Base-by-base conservation (phyloP, 2,888 invertebrate genomes). In the Mellilla xanthometata region DNA sequence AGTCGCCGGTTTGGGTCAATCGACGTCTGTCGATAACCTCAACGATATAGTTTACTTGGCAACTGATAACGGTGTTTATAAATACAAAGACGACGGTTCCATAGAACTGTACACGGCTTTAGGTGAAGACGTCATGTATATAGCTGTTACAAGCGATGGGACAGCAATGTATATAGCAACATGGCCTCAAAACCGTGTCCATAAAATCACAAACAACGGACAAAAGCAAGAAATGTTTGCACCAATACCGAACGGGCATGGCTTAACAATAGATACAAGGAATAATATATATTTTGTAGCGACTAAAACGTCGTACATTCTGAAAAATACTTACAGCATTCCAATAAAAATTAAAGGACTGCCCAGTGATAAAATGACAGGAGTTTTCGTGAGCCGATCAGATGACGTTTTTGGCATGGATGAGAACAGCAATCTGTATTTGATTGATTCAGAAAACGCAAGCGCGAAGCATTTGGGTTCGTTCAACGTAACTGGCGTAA, bases 31-130 rank as follows among this genome's bases (percentile, higher is more conserved):
- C 12, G 88, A 89, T 78, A 88, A 89, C 77, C 73, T 82, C 9
- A 87, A 88, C 52, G 83, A 88, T 66, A 76, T 85, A 2, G 71
- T 87, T 1, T 89, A 86, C 53, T 62, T 89, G 28, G 88, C 85
- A 0, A 86, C 88, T 42, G 88, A 89, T 78, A 87, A 85, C 55
- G 89, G 89, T 0, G 80, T 88, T 0, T 88, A 86, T 34, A 88
- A 80, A 76, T 87, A 81, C 41, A 81, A 81, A 53, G 78, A 81
- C 6, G 81, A 83, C 36, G 68, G 74, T 0, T 69, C 78, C 2
- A 67, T 77, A 2, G 81, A 83, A 52, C 51, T 78, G 0, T 83
- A 73, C 19, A 65, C 84, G 5, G 87, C 82, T 50, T 58, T 77
- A 13, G 84, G 84, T 1, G 86, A 87, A 68, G 88, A 89, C 44